phyloP scores from a whole-genome alignment of 2,888 invertebrate genomes.

The Opisthograptis luteolata region DNA sequence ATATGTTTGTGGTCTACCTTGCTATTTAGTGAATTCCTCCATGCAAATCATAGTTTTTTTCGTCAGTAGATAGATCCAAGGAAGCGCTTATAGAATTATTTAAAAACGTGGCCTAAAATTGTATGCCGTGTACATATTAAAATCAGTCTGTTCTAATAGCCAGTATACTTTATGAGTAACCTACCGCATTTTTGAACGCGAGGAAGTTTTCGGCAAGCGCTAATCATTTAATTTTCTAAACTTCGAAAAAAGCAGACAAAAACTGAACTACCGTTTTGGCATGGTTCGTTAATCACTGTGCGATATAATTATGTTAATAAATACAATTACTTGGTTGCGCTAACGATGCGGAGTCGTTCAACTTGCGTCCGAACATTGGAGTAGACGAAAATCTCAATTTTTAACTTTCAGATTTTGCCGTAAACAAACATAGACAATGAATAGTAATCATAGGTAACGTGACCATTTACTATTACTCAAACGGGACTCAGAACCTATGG shows the following conservation, averaged over 20 bases:
- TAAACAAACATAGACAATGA: too few species aligned
- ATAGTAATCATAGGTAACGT: too few species aligned
- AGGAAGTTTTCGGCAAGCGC: slow-evolving; percentile 31
- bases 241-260: slow-evolving; percentile 47
- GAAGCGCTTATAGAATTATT: too few species aligned
- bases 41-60: too few species aligned
- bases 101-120: neutral
- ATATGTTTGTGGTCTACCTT: too few species aligned
- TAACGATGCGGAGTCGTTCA: slow-evolving; percentile 64
- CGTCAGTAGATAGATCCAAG: too few species aligned
- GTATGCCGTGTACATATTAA: too few species aligned
- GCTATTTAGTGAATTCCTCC: too few species aligned
- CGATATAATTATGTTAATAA: slow-evolving; percentile 76
- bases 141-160: neutral
- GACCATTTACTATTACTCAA: too few species aligned
- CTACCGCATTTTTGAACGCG: slow-evolving; percentile 18
- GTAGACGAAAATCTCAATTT: slow-evolving; percentile 38
- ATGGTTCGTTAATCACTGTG: slow-evolving; percentile 69
- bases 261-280: slow-evolving; percentile 57
- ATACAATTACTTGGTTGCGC: slow-evolving; percentile 70
- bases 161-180: neutral
- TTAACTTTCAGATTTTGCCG: too few species aligned
- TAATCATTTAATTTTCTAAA: slow-evolving; percentile 36
- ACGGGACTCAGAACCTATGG: too few species aligned
- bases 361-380: slow-evolving; percentile 48